phyloP scores from a whole-genome alignment of 2,113 vertebrate species.

The Psittacara wagleri region DNA sequence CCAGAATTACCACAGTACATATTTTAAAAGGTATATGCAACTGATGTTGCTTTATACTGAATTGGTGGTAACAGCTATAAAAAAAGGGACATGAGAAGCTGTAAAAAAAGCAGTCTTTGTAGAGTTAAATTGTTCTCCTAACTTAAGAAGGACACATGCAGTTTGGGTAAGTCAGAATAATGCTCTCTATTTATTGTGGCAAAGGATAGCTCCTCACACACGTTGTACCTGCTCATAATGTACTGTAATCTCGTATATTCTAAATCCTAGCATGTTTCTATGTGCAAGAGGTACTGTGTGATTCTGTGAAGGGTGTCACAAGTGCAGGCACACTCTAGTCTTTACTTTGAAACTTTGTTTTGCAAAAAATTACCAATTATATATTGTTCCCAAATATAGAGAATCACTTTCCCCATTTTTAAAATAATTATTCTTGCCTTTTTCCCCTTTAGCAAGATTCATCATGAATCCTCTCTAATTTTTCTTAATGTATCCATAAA shows the following conservation, averaged over 20 bases:
- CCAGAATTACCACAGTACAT: background rate
- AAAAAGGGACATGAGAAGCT: background rate
- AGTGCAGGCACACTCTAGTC: background rate
- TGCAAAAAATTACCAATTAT: background rate
- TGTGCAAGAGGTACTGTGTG: background rate
- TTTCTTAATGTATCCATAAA: background rate
- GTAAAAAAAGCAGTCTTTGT: background rate
- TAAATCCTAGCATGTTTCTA: background rate
- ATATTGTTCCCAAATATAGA: background rate
- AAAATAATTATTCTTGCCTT: background rate
- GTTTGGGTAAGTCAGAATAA: background rate
- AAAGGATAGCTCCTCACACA: background rate
- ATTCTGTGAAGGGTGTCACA: background rate
- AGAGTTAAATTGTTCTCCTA: background rate
- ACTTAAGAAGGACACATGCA: background rate
- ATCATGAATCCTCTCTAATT: background rate
- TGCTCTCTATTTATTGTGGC: background rate
- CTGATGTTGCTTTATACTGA: background rate
- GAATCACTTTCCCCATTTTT: background rate
- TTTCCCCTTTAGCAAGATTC: background rate
- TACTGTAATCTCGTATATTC: background rate
- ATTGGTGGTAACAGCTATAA: background rate
- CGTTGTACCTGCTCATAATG: background rate
- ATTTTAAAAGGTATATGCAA: background rate
- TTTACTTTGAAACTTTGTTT: background rate